A percentile compares a stretch with the other conserved stretches of the same genome.
phyloP scores from a whole-genome alignment of 2,888 invertebrate genomes.

The Hybos culiciformis region DNA sequence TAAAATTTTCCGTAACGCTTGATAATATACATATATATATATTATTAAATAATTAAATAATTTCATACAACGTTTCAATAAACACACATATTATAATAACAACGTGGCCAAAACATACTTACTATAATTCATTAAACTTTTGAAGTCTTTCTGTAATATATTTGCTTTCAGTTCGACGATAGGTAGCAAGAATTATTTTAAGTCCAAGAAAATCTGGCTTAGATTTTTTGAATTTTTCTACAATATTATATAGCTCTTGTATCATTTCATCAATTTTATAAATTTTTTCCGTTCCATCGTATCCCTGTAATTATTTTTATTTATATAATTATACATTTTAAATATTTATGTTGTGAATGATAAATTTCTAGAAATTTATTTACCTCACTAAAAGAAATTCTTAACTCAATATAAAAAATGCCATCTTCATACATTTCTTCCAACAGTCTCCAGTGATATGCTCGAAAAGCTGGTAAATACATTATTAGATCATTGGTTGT shows the following conservation, averaged over 20 bases:
- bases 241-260: constrained; percentile 27
- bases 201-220: constrained; percentile 46
- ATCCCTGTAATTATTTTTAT: constrained; percentile 30
- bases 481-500: constrained; percentile 37
- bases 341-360: too few species aligned
- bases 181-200: constrained; percentile 40
- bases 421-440: constrained; percentile 46
- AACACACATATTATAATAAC: too few species aligned
- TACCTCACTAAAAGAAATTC: constrained; percentile 27
- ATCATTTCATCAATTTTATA: constrained; percentile 38
- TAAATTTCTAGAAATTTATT: constrained; percentile 3
- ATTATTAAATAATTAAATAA: too few species aligned
- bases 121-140: constrained; percentile 24
- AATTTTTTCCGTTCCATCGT: constrained; percentile 41
- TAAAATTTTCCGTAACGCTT: too few species aligned
- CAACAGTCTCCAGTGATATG: constrained; percentile 41
- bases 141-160: constrained; percentile 17
- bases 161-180: constrained; percentile 16
- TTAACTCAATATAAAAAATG: constrained; percentile 46
- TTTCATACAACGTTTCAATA: too few species aligned
- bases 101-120: constrained; percentile 16
- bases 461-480: constrained; percentile 42
- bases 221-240: constrained; percentile 37
- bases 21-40: too few species aligned
- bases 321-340: too few species aligned